Conservation (phyloP, 2,113 vertebrate species). For the Gobiocypris rarus region DNA sequence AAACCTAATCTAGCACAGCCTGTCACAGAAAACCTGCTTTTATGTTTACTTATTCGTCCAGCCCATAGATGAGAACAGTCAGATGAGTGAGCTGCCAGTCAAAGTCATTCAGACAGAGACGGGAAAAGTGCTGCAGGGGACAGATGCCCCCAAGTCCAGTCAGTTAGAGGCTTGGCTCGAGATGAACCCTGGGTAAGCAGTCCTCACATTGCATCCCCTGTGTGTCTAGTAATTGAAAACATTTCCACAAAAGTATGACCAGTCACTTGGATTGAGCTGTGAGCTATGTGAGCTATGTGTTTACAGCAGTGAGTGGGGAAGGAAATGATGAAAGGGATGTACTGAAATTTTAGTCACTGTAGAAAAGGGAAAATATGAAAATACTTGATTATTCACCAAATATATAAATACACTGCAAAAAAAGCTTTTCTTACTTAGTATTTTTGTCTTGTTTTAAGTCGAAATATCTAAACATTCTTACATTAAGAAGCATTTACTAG, state of each 20-base stretch:
- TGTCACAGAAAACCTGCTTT: conserved; percentile 18
- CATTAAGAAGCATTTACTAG: too few relatives aligned
- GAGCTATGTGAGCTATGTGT: neutral
- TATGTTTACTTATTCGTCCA: conserved; percentile 60
- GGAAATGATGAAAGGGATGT: neutral
- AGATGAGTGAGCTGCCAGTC: conserved; percentile 98
- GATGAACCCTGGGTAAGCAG: conserved; percentile 94
- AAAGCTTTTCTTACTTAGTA: too few relatives aligned
- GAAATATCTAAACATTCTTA: too few relatives aligned
- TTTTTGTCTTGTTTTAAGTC: too few relatives aligned
- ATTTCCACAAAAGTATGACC: neutral
- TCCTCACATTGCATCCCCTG: neutral
- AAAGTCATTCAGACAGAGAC: conserved; percentile 98
- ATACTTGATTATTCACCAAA: neutral
- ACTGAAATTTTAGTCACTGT: neutral
- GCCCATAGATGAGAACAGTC: conserved; percentile 97
- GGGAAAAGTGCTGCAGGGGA: conserved; percentile 92
- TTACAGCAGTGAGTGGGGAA: neutral
- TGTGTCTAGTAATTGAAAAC: neutral
- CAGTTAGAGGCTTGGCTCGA: conserved; percentile 98
- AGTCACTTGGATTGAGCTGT: neutral
- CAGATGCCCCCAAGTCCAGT: conserved; percentile 96
- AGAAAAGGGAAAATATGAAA: neutral
- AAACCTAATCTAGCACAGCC: conserved; percentile 18
- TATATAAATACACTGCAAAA: too few relatives aligned